A percentile compares a stretch with the other conserved stretches of the same genome.
Conservation (phyloP, 92 coral and sea anemone species). For the Anthopleura xanthogrammica region DNA sequence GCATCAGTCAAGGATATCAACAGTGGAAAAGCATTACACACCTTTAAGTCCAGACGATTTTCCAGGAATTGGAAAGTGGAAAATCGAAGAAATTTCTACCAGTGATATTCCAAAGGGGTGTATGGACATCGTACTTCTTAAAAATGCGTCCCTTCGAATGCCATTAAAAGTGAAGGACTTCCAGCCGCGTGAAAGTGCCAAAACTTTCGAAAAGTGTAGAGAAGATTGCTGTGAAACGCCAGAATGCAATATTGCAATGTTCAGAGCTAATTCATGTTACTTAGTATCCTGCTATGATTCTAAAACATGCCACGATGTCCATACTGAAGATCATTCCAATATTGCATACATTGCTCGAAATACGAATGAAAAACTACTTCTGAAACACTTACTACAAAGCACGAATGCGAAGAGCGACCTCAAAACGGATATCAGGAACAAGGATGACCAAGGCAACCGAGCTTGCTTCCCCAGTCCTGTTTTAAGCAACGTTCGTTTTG, state of each 20-base stretch:
- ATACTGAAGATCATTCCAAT: conserved; percentile 24
- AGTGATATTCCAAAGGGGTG: conserved; percentile 55
- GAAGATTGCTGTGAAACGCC: conserved; percentile 70
- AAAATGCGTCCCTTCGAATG: conserved; percentile 67
- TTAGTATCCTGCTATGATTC: conserved; percentile 56
- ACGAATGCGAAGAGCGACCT: not conserved
- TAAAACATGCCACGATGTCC: conserved; percentile 59
- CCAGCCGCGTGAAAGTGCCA: conserved; percentile 51
- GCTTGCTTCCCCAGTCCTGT: conserved; percentile 66
- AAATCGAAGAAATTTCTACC: conserved; percentile 33
- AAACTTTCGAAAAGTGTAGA: conserved; percentile 65
- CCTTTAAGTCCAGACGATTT: conserved; percentile 1
- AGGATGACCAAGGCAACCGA: conserved; percentile 10
- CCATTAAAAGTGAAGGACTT: conserved; percentile 70
- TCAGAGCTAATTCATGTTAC: conserved; percentile 48
- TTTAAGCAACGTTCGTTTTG: conserved; percentile 56
- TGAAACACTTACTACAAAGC: conserved; percentile 45
- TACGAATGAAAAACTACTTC: conserved; percentile 40
- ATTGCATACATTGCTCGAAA: conserved; percentile 72
- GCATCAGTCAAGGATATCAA: not conserved
- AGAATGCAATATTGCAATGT: conserved; percentile 68
- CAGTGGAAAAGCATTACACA: not conserved
- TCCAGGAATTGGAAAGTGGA: conserved; percentile 17
- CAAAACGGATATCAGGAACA: not conserved
- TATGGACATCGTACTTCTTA: conserved; percentile 56